Evolutionary conservation across 2,888 invertebrate genomes (phyloP), one percentile per base, ranked within the genome.

Genomic region (Gryllus longicercus): DNA sequence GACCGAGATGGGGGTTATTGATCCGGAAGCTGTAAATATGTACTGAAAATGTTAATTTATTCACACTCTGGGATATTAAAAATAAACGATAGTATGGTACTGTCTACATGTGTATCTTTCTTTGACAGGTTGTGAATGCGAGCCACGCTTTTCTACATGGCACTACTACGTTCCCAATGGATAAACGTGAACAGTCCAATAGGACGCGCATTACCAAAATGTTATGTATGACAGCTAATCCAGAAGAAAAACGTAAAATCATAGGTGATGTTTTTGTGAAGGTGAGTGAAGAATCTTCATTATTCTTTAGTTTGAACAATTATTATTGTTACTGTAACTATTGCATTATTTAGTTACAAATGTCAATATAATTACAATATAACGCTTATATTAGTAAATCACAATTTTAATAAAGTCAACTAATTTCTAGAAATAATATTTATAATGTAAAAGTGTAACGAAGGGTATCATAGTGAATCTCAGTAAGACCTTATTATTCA

Each of bases 261-360:
- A 99, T 99, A 86, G 99, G 99, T 23, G 99, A 99, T 88, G 96
- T 98, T 80, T 99, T 99, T 89, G 97, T 99, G 82, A 93, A 94
- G 84, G 91, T 91, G 84, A 79, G 80, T 79, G 50, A 25, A 50
- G 18, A 11, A 23, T 23, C n/a, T 38, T 16, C 18, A 76, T 76
- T 76, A 12, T 76, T 11, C 10, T 12, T 23, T 12, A 23, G 12
- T 74, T 21, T 74, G 10, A 11, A 21, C 74, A 74, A 74, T 21
- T 74, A 21, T 11, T 74, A 74, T 74, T 14, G 2, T 11, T 50
- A 50, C 78, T 78, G 11, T n/a, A 8, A 50, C 10, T 77, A 25
- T 77, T 14, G 16, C 11, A 25, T 21, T 11, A 77, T 77, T 77
- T 10, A 49, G n/a, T 23, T 77, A 11, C 38, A 23, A 12, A 12